Evolutionary conservation across 2,113 vertebrate genomes (phyloP).

Genomic region (Morone saxatilis): DNA sequence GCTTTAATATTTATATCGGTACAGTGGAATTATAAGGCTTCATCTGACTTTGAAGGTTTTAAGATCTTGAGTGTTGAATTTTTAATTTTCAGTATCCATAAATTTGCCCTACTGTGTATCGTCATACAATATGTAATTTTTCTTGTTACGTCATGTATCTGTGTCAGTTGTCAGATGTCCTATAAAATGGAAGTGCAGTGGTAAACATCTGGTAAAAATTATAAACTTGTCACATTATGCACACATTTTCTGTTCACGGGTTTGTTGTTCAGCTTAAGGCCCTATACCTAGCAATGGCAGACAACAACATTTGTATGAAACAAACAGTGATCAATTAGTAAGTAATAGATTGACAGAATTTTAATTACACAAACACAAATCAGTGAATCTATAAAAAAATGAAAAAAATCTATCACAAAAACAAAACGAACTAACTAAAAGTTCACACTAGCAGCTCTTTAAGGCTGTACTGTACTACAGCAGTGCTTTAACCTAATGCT

Average conservation of each 20-base stretch:
- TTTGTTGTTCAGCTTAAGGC: slow-evolving; percentile 4
- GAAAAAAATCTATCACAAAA: no score
- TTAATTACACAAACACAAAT: not conserved
- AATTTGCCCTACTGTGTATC: not conserved
- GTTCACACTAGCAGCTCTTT: no score
- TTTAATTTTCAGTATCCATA: not conserved
- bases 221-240: slow-evolving; percentile 13
- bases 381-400: not conserved
- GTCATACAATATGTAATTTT: not conserved
- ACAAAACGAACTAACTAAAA: no score
- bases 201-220: not conserved
- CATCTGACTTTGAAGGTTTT: slow-evolving; percentile 19
- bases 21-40: slow-evolving; percentile 6
- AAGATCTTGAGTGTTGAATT: not conserved
- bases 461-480: no score
- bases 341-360: not conserved
- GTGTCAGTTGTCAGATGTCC: not conserved
- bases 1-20: slow-evolving; percentile 33
- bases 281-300: not conserved
- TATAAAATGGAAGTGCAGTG: not conserved
- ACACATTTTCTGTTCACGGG: slow-evolving; percentile 7
- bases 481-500: no score
- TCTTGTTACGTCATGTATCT: not conserved
- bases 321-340: not conserved
- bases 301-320: not conserved